Conservation (phyloP, 2,797 vertebrate genomes). For the Fringilla coelebs region DNA sequence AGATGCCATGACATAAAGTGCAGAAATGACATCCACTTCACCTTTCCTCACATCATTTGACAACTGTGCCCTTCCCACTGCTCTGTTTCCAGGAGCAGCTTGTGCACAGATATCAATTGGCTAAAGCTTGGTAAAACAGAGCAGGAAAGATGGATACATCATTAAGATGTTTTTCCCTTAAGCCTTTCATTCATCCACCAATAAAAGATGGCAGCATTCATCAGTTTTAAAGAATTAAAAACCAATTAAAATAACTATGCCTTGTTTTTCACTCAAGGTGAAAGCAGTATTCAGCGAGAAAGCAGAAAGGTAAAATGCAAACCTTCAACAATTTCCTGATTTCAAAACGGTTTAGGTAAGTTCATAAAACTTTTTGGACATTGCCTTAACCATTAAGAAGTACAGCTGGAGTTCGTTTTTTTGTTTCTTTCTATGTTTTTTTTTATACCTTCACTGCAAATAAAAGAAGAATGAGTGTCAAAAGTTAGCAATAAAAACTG, state of each 20-base stretch:
- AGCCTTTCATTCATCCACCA: background rate
- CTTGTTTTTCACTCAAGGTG: background rate
- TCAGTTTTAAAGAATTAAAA: background rate
- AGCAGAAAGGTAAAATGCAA: background rate
- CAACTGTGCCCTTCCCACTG: background rate
- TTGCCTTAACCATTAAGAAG: background rate
- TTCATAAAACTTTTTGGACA: background rate
- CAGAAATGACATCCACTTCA: background rate
- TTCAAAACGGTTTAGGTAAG: background rate
- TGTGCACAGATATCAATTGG: background rate
- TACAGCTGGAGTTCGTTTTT: background rate
- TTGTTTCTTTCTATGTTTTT: background rate
- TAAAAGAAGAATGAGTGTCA: background rate
- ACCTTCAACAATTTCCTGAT: background rate
- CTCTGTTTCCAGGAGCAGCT: background rate
- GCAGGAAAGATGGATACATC: background rate
- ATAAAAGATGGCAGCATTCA: background rate
- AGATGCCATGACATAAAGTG: background rate
- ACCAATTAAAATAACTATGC: background rate
- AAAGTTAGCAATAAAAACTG: background rate
- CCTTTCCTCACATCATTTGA: background rate
- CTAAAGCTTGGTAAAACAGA: background rate
- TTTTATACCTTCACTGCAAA: background rate
- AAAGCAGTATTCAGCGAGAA: background rate
- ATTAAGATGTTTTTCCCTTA: background rate